phyloP scores from a whole-genome alignment of 1,140 invertebrate genomes.

The Heliothis virescens region DNA sequence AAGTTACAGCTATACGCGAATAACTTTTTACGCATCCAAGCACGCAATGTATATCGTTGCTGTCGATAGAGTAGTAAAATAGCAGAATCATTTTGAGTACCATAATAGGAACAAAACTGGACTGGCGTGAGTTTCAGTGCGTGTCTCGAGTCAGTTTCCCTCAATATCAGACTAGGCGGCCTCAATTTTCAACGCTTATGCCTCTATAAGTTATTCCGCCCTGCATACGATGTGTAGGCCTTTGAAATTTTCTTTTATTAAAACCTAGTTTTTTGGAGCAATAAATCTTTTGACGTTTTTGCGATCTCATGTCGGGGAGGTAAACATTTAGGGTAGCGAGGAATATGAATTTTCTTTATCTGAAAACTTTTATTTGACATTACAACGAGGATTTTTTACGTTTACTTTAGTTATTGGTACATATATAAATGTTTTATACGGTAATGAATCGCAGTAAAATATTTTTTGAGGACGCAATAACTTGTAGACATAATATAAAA shows the following conservation, averaged over 20 bases:
- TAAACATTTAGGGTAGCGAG: neutral
- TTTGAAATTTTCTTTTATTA: conserved; percentile 55
- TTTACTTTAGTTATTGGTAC: too few relatives aligned
- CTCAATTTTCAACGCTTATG: conserved; percentile 75
- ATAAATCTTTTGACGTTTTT: conserved; percentile 39
- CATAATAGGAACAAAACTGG: conserved; percentile 57
- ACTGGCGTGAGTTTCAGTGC: conserved; percentile 74
- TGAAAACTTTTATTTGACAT: neutral
- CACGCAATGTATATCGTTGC: conserved; percentile 31
- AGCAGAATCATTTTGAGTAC: conserved; percentile 17
- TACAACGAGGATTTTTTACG: neutral
- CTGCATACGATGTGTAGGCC: conserved; percentile 66
- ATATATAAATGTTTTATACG: too few relatives aligned
- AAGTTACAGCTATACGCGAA: neutral
- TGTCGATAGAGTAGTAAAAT: neutral
- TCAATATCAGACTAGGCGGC: conserved; percentile 69
- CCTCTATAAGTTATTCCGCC: conserved; percentile 73
- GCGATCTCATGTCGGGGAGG: conserved; percentile 11
- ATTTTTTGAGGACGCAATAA: neutral
- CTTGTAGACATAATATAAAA: neutral
- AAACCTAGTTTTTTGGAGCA: conserved; percentile 38
- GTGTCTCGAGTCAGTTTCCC: conserved; percentile 73
- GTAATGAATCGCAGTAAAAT: too few relatives aligned
- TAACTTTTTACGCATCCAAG: neutral
- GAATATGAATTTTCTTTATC: conserved; percentile 18